Conservation (phyloP, 2,797 vertebrate species). For the Lagodon rhomboides region DNA sequence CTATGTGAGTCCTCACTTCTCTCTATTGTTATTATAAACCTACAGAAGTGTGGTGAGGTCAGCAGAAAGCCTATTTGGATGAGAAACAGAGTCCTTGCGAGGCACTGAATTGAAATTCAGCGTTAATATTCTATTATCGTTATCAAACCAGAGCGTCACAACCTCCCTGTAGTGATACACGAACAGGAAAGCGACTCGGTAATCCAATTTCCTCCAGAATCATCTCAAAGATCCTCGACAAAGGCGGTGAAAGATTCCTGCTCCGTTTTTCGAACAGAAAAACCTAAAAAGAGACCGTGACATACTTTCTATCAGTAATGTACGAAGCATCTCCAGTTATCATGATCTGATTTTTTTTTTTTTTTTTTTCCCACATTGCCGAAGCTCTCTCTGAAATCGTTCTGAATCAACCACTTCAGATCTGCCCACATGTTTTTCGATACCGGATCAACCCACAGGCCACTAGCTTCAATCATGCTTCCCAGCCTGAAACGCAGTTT, state of each 20-base stretch:
- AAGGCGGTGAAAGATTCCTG: background rate
- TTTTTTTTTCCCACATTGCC: constrained; percentile 7
- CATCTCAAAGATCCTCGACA: background rate
- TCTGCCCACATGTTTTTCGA: constrained; percentile 70
- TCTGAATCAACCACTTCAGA: constrained; percentile 66
- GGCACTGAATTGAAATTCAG: background rate
- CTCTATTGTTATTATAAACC: background rate
- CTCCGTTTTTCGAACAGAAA: background rate
- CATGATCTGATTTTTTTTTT: background rate
- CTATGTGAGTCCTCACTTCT: background rate
- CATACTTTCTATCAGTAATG: constrained; percentile 24
- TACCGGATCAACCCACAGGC: constrained; percentile 58
- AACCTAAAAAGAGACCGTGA: constrained; percentile 13
- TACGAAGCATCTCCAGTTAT: constrained; percentile 24
- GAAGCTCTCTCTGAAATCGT: constrained; percentile 35
- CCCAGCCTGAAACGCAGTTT: constrained; percentile 46
- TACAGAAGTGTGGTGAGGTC: background rate
- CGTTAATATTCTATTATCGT: background rate
- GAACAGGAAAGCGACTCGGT: background rate
- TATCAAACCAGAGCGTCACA: background rate
- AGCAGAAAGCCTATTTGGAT: constrained; percentile 1
- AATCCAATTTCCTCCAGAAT: background rate
- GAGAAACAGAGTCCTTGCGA: background rate
- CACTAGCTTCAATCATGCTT: constrained; percentile 53
- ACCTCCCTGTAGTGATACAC: background rate